Base-by-base conservation (phyloP, 2,113 vertebrate species). In the Phylloscopus trochiloides region DNA sequence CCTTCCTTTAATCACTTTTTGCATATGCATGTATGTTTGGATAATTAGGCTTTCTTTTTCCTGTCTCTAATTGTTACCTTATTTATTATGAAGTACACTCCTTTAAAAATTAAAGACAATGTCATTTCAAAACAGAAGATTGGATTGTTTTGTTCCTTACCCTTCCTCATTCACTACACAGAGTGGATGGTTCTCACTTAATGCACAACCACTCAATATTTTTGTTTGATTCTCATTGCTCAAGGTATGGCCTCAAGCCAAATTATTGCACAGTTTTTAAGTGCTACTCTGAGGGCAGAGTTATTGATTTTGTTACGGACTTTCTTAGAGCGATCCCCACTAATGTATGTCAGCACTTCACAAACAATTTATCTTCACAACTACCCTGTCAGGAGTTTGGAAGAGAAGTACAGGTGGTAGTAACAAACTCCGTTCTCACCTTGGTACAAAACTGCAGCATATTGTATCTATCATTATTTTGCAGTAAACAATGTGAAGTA, bases 211-310 rank as follows among this genome's bases (percentile, higher is more conserved):
- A 48, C 22, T 78, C 68, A 65, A 45, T 93, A 82, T 70, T 86
- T 92, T 72, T 85, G 5, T 82, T 95, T 95, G 76, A 95, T 86
- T 65, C 34, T 93, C 40, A 47, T 93, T 92, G 63, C 32, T 88
- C 21, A 88, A 80, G 55, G 47, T 92, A 58, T 66, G 91, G 86
- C 67, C 29, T 42, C 42, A 55, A 90, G 75, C 86, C 94, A 94
- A 93, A 92, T 74, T 65, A 62, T 43, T 90, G 32, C 24, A 77
- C 6, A 10, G 26, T 62, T 42, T 73, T 92, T 75, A 92, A 93
- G 17, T 28, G 59, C 34, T 77, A 10, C 13, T 66, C 42, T 62
- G 59, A 90, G 55, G 42, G 21, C 8, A 88, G 34, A 40, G 29
- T 66, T 85, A 92, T 83, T 62, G 79, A 97, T 95, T 97, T 88